Conservation (phyloP, 2,113 vertebrate genomes). For the Poeciliopsis retropinna region DNA sequence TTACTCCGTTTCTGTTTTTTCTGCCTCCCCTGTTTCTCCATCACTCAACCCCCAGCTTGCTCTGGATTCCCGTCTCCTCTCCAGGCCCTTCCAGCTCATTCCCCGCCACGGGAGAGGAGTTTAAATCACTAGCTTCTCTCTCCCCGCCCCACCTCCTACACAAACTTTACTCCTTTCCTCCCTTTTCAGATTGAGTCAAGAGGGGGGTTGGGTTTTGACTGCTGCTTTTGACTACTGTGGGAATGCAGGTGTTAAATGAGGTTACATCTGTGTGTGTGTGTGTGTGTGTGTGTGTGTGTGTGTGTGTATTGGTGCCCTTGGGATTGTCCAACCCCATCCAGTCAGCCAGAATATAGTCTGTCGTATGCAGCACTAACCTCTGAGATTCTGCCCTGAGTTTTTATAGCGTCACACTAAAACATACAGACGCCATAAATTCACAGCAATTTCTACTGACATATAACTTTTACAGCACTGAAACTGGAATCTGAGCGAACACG, state of each 20-base stretch:
- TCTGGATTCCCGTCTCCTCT: conserved; percentile 44
- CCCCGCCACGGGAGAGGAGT: conserved; percentile 35
- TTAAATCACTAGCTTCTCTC: conserved; percentile 59
- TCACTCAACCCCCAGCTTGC: conserved; percentile 26
- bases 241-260: conserved; percentile 60
- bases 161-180: conserved; percentile 24
- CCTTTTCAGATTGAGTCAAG: conserved; percentile 39
- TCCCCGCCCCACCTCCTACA: conserved; percentile 14
- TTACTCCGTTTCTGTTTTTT: conserved; percentile 33
- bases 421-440: conserved; percentile 52
- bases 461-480: not conserved
- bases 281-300: conserved; percentile 12
- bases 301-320: conserved; percentile 23
- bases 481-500: not conserved
- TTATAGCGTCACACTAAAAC: conserved; percentile 18
- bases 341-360: conserved; percentile 29
- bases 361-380: conserved; percentile 49
- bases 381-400: conserved; percentile 16
- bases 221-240: conserved; percentile 66
- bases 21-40: conserved; percentile 20
- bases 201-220: conserved; percentile 41
- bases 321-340: conserved; percentile 11
- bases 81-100: conserved; percentile 30
- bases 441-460: conserved; percentile 36
- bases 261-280: too few species aligned